These are phyloP conservation scores for Zeus faber DNA, from an alignment of 2,113 vertebrate genomes.

Conservation along the genomic window DNA sequence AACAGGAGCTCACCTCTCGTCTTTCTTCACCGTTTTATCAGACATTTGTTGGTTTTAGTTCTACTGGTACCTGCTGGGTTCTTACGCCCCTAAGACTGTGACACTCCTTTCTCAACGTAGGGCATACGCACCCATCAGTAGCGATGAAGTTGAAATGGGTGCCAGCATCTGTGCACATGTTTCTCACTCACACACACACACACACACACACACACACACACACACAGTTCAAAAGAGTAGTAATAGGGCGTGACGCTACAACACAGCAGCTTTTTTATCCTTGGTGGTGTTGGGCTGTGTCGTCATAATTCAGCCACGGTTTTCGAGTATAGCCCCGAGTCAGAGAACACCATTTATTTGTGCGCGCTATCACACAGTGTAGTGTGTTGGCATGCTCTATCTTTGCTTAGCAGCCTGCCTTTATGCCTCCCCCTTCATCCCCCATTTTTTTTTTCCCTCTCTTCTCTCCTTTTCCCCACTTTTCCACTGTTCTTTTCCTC, in stretches of 20 bases:
- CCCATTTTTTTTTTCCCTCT: conserved; percentile 22
- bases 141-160: not conserved
- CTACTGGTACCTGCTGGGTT: not conserved
- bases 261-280: conserved; percentile 9
- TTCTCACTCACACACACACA: conserved; percentile 20
- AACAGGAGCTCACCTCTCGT: too few species aligned
- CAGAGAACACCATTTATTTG: conserved; percentile 49
- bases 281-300: not conserved
- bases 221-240: not conserved
- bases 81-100: not conserved
- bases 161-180: conserved; percentile 7
- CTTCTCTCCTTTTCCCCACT: conserved; percentile 27
- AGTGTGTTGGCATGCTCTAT: conserved; percentile 33
- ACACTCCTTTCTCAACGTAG: too few species aligned
- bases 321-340: conserved; percentile 27
- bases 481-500: conserved; percentile 29
- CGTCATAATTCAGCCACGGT: conserved; percentile 20
- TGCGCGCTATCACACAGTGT: conserved; percentile 39
- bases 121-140: not conserved
- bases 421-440: not conserved
- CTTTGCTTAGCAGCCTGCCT: conserved; percentile 34
- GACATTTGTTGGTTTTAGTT: not conserved
- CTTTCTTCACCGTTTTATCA: too few species aligned
- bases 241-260: conserved; percentile 14
- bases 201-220: conserved; percentile 13